phyloP scores from a whole-genome alignment of 2,888 invertebrate species.

The Trichogramma evanescens region DNA sequence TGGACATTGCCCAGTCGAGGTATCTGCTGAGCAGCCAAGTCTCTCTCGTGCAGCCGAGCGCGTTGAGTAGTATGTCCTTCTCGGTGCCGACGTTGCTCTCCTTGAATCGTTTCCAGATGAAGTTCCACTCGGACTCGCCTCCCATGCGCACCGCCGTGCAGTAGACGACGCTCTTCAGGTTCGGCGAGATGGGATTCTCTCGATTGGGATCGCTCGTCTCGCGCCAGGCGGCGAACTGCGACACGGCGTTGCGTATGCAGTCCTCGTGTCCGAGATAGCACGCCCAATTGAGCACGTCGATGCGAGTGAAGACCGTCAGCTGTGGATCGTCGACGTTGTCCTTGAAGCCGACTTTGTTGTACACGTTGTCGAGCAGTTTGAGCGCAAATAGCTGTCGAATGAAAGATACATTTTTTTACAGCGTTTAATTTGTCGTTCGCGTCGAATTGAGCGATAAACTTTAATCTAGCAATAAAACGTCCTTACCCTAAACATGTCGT shows the following conservation, averaged over 20 bases:
- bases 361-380: conserved; percentile 59
- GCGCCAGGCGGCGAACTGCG: conserved; percentile 71
- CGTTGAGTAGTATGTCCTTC: conserved; percentile 66
- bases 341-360: conserved; percentile 62
- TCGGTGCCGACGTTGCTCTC: conserved; percentile 75
- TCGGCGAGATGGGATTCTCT: conserved; percentile 78
- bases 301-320: conserved; percentile 63
- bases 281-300: conserved; percentile 66
- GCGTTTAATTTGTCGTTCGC: not conserved
- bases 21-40: conserved; percentile 76
- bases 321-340: conserved; percentile 59
- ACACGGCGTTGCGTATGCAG: conserved; percentile 67
- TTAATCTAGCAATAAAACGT: not conserved
- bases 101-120: conserved; percentile 73
- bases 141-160: conserved; percentile 81
- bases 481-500: conserved; percentile 60
- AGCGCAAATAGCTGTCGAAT: conserved; percentile 61
- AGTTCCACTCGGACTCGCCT: conserved; percentile 80
- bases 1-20: conserved; percentile 65
- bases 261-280: conserved; percentile 68
- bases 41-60: conserved; percentile 76
- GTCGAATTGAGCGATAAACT: not conserved
- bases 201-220: conserved; percentile 63
- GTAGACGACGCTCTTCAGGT: conserved; percentile 75
- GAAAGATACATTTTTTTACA: not conserved